These are phyloP conservation scores for Heliothis subflexa DNA, from an alignment of 1,140 invertebrate genomes.

Conservation along the genomic window DNA sequence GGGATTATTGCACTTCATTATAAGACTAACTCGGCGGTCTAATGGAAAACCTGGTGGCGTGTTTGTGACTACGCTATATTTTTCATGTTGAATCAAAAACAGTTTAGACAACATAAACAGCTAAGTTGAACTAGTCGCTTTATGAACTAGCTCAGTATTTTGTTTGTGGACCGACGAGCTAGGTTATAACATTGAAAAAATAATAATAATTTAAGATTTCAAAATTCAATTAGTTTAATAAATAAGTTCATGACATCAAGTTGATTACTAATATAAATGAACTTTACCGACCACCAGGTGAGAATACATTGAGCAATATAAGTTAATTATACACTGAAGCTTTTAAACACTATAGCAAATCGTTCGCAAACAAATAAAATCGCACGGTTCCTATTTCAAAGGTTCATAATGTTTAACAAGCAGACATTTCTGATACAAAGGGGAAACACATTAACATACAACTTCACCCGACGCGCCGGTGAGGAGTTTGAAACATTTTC, in stretches of 20 bases:
- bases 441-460: conserved; percentile 83
- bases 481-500: conserved; percentile 82
- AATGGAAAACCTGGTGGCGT: conserved; percentile 29
- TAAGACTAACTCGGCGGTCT: conserved; percentile 55
- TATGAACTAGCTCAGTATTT: conserved; percentile 10
- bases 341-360: background rate
- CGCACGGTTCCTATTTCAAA: conserved; percentile 2
- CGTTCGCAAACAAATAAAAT: conserved; percentile 17
- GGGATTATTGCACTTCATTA: conserved; percentile 69
- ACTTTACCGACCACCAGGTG: no score
- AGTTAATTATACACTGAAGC: background rate
- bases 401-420: conserved; percentile 69
- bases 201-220: background rate
- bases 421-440: conserved; percentile 79
- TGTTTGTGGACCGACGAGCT: conserved; percentile 24
- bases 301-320: no score
- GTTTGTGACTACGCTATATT: conserved; percentile 26
- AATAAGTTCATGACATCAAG: background rate
- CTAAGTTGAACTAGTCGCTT: conserved; percentile 10
- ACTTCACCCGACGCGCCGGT: conserved; percentile 71
- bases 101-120: conserved; percentile 36
- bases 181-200: background rate
- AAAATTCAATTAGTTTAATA: background rate
- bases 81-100: conserved; percentile 36
- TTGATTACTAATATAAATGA: background rate